Evolutionary conservation across 2,888 invertebrate species (phyloP), one percentile per base, ranked within the genome.

Genomic region (Phlogophora meticulosa): DNA sequence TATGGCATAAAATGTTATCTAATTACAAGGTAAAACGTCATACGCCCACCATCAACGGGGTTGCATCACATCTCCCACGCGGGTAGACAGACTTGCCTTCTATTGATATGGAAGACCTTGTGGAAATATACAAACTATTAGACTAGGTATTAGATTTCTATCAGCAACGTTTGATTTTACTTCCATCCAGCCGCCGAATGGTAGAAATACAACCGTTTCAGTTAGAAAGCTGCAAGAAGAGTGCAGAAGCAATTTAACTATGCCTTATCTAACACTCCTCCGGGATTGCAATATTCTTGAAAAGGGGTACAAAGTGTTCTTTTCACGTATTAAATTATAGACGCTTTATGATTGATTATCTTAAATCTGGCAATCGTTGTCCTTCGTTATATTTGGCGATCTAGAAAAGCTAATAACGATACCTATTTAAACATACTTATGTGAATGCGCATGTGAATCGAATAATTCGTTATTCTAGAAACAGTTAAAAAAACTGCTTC

Each of bases 1-100:
- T 82, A 79, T 58, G 84, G 82, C 60, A 79, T 84, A 82, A 84
- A 83, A 74, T 64, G 59, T 81, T 82, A 83, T 76, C 69, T 82
- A 80, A 81, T 79, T 77, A 81, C 84, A 83, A 83, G 82, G 84
- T 72, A 81, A 84, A 65, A 64, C 82, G 55, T 57, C 60, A 73
- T 73, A 65, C 76, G 79, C 79, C 81, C 71, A 68, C 61, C n/a
- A 24, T 52, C 43, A 10, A 64, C 38, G 43, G 68, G 65, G 72
- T 80, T 80, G 80, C 80, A 81, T 80, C 81, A 80, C 49, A 62
- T 65, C 72, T 73, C 83, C 83, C 76, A 83, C 83, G 74, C 80
- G 32, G 55, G 24, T 36, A 73, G 55, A 61, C 65, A 58, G 34
- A 71, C 52, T 72, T 72, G 55, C 72, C 72, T 72, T 59, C 68